Percentiles rank a stretch among this genome's conserved stretches.
phyloP scores from a whole-genome alignment of 2,797 vertebrate species.

The Austrolebias charrua region DNA sequence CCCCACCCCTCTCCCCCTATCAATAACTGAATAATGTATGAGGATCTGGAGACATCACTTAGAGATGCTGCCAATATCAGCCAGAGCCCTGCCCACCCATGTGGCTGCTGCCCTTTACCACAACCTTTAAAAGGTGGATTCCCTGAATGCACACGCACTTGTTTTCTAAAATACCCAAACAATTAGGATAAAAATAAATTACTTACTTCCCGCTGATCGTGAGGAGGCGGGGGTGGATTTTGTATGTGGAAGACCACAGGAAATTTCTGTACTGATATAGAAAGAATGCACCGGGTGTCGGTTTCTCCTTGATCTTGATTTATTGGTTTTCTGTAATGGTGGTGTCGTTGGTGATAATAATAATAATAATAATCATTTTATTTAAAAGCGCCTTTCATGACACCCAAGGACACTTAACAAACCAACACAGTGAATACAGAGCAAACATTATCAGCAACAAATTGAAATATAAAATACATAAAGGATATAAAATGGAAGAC shows the following conservation, averaged over 20 bases:
- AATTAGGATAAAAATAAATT: slow-evolving; percentile 40
- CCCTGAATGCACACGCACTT: slow-evolving; percentile 53
- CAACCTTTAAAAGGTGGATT: slow-evolving; percentile 75
- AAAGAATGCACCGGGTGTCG: too few relatives aligned
- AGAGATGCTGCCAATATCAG: slow-evolving; percentile 76
- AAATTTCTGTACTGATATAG: not conserved
- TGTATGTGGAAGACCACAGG: not conserved
- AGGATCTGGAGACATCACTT: slow-evolving; percentile 77
- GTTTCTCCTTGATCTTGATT: too few relatives aligned
- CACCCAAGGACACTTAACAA: too few relatives aligned
- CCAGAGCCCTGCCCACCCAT: slow-evolving; percentile 58
- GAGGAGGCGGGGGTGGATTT: not conserved
- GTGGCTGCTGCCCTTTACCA: slow-evolving; percentile 73
- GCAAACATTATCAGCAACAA: too few relatives aligned
- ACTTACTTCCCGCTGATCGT: slow-evolving; percentile 6
- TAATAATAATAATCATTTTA: too few relatives aligned
- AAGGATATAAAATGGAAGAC: too few relatives aligned
- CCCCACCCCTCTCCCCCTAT: slow-evolving; percentile 38
- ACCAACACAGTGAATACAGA: too few relatives aligned
- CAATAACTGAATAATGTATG: slow-evolving; percentile 77
- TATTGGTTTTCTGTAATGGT: too few relatives aligned
- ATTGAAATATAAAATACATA: too few relatives aligned
- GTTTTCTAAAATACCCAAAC: slow-evolving; percentile 57
- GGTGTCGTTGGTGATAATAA: too few relatives aligned
- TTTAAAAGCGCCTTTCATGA: too few relatives aligned